These are phyloP conservation scores for Cervus canadensis DNA, from an alignment of 2,113 vertebrate genomes.

Conservation along the genomic window DNA sequence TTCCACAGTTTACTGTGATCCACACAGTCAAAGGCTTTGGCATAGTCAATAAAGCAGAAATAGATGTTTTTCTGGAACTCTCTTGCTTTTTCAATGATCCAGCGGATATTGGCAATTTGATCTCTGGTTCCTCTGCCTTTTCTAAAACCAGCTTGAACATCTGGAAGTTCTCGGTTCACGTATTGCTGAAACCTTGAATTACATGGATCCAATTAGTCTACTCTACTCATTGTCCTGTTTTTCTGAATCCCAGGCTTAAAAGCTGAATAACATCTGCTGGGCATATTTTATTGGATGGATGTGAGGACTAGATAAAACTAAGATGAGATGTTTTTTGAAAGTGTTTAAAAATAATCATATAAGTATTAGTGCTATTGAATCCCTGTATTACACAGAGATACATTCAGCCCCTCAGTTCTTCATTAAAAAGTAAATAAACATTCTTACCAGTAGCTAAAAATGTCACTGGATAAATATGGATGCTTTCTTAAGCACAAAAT, in stretches of 20 bases:
- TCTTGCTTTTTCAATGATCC: too few relatives aligned
- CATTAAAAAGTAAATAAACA: neutral
- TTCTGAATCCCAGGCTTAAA: neutral
- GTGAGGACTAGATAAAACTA: neutral
- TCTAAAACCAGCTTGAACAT: too few relatives aligned
- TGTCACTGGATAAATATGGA: neutral
- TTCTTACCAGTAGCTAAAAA: neutral
- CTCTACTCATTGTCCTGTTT: neutral
- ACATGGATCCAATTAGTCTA: neutral
- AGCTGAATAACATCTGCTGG: neutral
- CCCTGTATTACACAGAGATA: neutral
- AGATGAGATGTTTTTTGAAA: neutral
- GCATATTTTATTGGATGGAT: neutral
- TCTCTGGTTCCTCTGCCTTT: too few relatives aligned
- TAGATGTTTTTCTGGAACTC: too few relatives aligned
- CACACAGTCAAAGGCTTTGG: too few relatives aligned
- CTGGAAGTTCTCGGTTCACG: too few relatives aligned
- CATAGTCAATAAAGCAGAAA: too few relatives aligned
- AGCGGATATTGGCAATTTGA: too few relatives aligned
- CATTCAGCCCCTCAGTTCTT: neutral
- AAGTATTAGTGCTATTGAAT: neutral
- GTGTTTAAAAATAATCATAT: neutral
- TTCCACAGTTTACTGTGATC: too few relatives aligned
- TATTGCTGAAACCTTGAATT: neutral
- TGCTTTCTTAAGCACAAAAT: neutral